Conservation (phyloP, 2,797 vertebrate genomes). For the Myiothlypis coronata region DNA sequence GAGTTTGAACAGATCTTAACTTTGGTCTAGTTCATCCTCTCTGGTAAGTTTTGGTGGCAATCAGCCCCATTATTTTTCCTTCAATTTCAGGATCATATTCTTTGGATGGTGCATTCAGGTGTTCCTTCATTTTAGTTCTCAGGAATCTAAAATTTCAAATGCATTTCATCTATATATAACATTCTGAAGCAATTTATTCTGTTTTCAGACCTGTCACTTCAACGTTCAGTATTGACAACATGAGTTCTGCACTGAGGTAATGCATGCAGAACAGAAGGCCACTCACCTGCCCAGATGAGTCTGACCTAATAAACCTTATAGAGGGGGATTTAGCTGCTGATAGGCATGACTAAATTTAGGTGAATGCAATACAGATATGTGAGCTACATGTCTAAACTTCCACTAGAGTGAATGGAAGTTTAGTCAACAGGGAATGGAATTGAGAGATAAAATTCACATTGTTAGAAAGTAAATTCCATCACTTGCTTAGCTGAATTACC, state of each 20-base stretch:
- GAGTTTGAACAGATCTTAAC: neutral
- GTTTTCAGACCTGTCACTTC: constrained; percentile 9
- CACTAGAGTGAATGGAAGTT: neutral
- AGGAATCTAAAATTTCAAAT: neutral
- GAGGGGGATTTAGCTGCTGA: neutral
- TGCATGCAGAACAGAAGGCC: neutral
- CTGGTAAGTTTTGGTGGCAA: neutral
- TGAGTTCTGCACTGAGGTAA: neutral
- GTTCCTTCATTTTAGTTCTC: constrained; percentile 4
- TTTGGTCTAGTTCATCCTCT: neutral
- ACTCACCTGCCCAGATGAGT: neutral
- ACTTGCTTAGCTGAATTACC: neutral
- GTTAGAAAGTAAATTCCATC: neutral
- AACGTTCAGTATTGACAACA: neutral
- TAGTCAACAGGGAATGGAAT: neutral
- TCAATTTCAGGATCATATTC: neutral
- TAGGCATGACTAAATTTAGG: neutral
- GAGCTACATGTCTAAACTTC: neutral
- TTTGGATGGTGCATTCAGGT: neutral
- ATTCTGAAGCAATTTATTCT: constrained; percentile 12
- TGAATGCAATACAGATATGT: neutral
- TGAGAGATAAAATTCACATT: neutral
- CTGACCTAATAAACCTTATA: neutral
- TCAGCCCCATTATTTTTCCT: rapidly evolving
- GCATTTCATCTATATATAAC: neutral